Conservation (phyloP, 2,888 invertebrate species). For the Sycophila texana region DNA sequence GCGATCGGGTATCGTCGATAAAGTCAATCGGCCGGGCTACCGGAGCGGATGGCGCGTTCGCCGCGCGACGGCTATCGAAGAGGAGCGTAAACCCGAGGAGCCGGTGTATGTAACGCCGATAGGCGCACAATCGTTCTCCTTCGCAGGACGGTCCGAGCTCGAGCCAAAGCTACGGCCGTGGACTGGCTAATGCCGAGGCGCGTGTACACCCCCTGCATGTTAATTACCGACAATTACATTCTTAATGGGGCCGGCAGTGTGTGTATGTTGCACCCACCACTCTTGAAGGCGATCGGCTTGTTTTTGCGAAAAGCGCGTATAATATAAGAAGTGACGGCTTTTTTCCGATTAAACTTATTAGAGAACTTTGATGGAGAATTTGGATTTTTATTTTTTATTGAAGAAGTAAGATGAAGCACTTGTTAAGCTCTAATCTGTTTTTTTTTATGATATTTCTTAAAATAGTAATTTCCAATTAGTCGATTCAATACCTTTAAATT, state of each 20-base stretch:
- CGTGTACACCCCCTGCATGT: conserved; percentile 65
- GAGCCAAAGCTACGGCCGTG: neutral
- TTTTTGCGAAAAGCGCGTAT: conserved; percentile 3
- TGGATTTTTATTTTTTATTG: too few relatives aligned
- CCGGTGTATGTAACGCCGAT: conserved; percentile 36
- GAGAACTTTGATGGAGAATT: neutral
- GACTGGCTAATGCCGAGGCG: conserved; percentile 62
- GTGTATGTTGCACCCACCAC: conserved; percentile 62
- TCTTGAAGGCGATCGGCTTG: neutral
- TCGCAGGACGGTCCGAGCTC: conserved; percentile 5
- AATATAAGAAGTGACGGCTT: neutral
- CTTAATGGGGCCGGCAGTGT: conserved; percentile 65
- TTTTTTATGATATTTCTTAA: too few relatives aligned
- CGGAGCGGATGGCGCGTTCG: neutral
- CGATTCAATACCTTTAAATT: too few relatives aligned
- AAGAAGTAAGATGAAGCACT: too few relatives aligned
- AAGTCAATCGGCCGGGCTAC: conserved; percentile 25
- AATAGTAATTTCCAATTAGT: too few relatives aligned
- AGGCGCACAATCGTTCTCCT: conserved; percentile 27
- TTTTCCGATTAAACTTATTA: neutral
- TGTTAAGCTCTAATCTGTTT: too few relatives aligned
- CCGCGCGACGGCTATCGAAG: conserved; percentile 11
- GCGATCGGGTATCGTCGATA: conserved; percentile 42
- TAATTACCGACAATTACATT: conserved; percentile 70
- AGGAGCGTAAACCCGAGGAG: conserved; percentile 31